A percentile compares a stretch with the other conserved stretches of the same genome.
Conservation (phyloP, 35 echinoderm and acorn worm genomes). For the Anneissia japonica region DNA sequence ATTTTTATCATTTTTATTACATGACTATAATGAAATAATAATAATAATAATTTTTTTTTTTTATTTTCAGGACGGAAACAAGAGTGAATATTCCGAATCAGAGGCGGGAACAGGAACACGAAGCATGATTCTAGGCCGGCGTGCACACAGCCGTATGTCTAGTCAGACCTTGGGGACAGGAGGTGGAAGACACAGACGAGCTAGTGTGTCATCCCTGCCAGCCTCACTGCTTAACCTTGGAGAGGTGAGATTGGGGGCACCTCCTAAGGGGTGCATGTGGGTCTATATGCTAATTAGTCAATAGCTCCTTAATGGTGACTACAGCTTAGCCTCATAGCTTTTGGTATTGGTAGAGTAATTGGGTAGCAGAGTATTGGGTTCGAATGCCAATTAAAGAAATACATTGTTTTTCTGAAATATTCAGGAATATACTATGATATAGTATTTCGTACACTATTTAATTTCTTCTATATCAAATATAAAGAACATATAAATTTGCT, state of each 20-base stretch:
- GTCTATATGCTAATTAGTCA: background rate
- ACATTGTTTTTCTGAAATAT: too few species aligned
- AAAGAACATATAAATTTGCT: background rate
- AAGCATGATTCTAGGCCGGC: constrained; percentile 20
- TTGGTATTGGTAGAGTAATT: too few species aligned
- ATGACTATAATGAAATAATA: too few species aligned
- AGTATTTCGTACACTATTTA: too few species aligned
- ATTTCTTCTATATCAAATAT: background rate
- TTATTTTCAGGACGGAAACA: constrained; percentile 63
- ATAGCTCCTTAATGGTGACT: too few species aligned
- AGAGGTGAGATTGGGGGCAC: constrained; percentile 48
- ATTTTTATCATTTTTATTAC: too few species aligned
- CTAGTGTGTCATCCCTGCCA: constrained; percentile 88
- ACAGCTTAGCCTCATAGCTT: too few species aligned
- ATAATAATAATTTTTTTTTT: background rate
- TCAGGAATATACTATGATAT: too few species aligned
- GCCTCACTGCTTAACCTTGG: constrained; percentile 91
- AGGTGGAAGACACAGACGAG: constrained; percentile 40
- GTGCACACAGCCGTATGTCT: constrained; percentile 83
- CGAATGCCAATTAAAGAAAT: too few species aligned
- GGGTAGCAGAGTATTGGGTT: too few species aligned
- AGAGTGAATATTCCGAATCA: constrained; percentile 81
- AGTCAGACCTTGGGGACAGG: constrained; percentile 72
- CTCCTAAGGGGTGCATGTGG: background rate
- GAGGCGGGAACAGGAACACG: constrained; percentile 2